Conservation (phyloP, 2,888 invertebrate species). For the Malthinus flaveolus region DNA sequence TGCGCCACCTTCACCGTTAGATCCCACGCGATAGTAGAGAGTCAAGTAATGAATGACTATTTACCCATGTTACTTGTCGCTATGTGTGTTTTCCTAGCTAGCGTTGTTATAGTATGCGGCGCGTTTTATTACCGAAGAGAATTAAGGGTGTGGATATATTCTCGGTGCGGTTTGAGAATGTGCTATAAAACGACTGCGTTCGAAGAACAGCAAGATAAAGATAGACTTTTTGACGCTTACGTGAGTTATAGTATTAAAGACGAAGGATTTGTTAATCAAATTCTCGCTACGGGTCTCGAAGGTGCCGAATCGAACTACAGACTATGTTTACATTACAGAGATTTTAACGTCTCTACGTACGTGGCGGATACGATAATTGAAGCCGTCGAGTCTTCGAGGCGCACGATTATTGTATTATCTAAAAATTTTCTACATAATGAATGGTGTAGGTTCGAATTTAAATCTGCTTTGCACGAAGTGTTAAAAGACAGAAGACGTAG, state of each 20-base stretch:
- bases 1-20: conserved; percentile 75
- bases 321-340: conserved; percentile 88
- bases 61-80: conserved; percentile 78
- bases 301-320: conserved; percentile 79
- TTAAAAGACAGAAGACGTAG: conserved; percentile 83
- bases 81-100: conserved; percentile 75
- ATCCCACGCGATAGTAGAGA: conserved; percentile 72
- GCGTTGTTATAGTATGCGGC: conserved; percentile 76
- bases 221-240: conserved; percentile 92
- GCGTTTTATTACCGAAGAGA: conserved; percentile 81
- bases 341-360: conserved; percentile 85
- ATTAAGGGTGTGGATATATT: conserved; percentile 83
- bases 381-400: conserved; percentile 87
- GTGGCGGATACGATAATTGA: conserved; percentile 91
- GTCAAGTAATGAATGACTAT: conserved; percentile 80
- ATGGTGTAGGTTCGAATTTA: conserved; percentile 95
- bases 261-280: conserved; percentile 87
- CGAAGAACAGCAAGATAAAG: conserved; percentile 80
- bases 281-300: conserved; percentile 86
- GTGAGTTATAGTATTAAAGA: conserved; percentile 93
- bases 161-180: conserved; percentile 81
- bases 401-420: conserved; percentile 87
- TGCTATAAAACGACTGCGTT: conserved; percentile 83
- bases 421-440: conserved; percentile 93
- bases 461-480: conserved; percentile 89